Conservation (phyloP, 2,113 vertebrate genomes). For the Phoenicopterus ruber region DNA sequence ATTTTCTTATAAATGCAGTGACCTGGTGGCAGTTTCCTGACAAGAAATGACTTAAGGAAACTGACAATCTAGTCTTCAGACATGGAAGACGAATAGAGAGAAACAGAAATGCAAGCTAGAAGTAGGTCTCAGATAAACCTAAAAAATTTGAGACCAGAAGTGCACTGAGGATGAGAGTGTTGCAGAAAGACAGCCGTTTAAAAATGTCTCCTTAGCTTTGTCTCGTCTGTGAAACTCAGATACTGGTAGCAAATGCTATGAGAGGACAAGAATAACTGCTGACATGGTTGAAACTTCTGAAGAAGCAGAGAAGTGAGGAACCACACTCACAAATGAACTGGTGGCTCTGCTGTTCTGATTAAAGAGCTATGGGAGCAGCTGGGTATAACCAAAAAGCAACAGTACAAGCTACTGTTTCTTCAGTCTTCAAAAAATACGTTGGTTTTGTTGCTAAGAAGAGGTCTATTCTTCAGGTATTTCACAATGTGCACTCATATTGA, state of each 20-base stretch:
- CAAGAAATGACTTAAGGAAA: neutral
- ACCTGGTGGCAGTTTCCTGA: neutral
- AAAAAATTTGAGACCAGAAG: neutral
- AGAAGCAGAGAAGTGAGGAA: neutral
- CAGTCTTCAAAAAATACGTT: neutral
- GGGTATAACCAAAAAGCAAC: neutral
- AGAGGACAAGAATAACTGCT: neutral
- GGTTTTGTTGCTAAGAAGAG: neutral
- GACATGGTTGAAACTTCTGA: neutral
- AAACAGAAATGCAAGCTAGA: neutral
- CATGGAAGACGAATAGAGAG: neutral
- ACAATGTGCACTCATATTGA: fast-evolving
- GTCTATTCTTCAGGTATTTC: neutral
- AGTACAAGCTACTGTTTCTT: neutral
- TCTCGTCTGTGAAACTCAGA: neutral
- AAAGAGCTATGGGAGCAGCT: neutral
- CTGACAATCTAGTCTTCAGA: neutral
- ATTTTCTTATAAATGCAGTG: neutral
- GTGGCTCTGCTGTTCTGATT: neutral
- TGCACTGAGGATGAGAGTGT: neutral
- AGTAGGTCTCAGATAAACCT: neutral
- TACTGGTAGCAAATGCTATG: neutral
- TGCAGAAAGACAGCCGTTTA: neutral
- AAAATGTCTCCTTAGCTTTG: neutral
- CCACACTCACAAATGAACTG: neutral